phyloP scores from a whole-genome alignment of 2,113 vertebrate genomes.

The Loxodonta africana region DNA sequence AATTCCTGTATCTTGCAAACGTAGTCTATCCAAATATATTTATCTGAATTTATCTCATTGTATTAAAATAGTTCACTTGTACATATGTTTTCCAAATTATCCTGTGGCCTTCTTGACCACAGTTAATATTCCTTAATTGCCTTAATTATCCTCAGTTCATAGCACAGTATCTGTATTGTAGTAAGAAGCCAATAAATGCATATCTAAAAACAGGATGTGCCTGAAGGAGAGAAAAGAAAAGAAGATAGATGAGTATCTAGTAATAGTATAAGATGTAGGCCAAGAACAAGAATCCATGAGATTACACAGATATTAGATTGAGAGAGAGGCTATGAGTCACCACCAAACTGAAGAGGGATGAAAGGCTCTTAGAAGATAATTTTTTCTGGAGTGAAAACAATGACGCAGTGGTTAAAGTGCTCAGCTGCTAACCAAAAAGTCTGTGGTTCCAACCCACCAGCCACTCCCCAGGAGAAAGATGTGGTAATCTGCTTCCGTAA shows the following conservation, averaged over 20 bases:
- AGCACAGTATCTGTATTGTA: background rate
- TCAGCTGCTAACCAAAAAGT: no score
- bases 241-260: background rate
- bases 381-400: background rate
- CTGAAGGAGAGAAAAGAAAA: background rate
- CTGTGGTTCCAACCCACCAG: no score
- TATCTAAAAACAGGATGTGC: background rate
- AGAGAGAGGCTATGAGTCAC: background rate
- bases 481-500: no score
- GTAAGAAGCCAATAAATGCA: background rate
- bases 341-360: background rate
- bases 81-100: background rate
- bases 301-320: background rate
- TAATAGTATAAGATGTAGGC: background rate
- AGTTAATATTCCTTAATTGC: background rate
- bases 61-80: background rate
- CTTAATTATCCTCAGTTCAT: background rate
- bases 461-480: no score
- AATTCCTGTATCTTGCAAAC: background rate
- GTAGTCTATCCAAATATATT: background rate
- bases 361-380: background rate
- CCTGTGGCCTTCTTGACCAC: background rate
- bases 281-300: background rate
- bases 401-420: background rate
- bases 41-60: background rate